Percentiles rank a stretch among this genome's conserved stretches.
Evolutionary conservation across 2,113 vertebrate genomes (phyloP).

Genomic region (Ochotona princeps): DNA sequence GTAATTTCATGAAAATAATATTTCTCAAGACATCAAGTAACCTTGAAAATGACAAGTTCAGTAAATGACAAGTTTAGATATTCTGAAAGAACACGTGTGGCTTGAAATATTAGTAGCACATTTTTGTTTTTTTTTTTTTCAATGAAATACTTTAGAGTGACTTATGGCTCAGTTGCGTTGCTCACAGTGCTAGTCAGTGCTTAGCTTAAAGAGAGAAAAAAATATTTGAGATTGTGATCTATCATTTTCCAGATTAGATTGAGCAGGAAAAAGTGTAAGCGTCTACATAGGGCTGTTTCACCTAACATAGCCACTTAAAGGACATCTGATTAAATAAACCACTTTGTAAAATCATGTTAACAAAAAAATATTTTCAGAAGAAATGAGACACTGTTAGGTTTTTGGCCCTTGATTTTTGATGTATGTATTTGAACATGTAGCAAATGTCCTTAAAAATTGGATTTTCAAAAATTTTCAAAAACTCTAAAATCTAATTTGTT

Average conservation of each 20-base stretch:
- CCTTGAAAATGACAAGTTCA: slow-evolving; percentile 72
- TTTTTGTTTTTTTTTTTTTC: slow-evolving; percentile 79
- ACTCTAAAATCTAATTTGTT: background rate
- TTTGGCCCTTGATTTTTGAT: background rate
- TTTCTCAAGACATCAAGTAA: slow-evolving; percentile 80
- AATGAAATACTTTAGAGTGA: slow-evolving; percentile 81
- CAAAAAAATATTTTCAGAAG: slow-evolving; percentile 31
- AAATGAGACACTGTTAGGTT: slow-evolving; percentile 36
- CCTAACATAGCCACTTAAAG: slow-evolving; percentile 59
- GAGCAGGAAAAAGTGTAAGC: slow-evolving; percentile 62
- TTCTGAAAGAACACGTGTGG: slow-evolving; percentile 79
- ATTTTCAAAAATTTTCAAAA: background rate
- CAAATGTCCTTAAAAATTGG: background rate
- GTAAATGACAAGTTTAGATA: slow-evolving; percentile 79
- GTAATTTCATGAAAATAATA: slow-evolving; percentile 83
- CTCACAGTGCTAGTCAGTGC: slow-evolving; percentile 81
- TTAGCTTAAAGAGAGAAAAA: slow-evolving; percentile 75
- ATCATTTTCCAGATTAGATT: slow-evolving; percentile 63
- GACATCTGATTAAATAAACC: slow-evolving; percentile 59
- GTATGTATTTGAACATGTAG: background rate
- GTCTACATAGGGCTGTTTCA: slow-evolving; percentile 44
- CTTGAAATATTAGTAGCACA: slow-evolving; percentile 69
- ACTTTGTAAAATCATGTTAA: slow-evolving; percentile 69
- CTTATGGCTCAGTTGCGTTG: slow-evolving; percentile 75
- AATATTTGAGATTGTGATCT: slow-evolving; percentile 70